Evolutionary conservation across 2,888 invertebrate genomes (phyloP), one percentile per base, ranked within the genome.

Genomic region (Periphyllus acericola): DNA sequence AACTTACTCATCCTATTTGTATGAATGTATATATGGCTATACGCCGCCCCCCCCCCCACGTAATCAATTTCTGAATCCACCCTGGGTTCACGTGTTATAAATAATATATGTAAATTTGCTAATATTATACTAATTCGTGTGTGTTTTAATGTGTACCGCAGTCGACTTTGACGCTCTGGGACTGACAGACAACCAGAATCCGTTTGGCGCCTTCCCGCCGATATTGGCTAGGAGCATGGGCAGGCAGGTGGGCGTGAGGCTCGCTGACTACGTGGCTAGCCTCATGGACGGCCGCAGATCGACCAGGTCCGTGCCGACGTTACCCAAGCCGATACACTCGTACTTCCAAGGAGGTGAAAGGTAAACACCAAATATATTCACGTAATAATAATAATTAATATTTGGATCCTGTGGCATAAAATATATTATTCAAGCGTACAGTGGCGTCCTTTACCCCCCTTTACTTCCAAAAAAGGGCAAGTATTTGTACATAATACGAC

Each of bases 101-200:
- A n/a, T n/a, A n/a, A n/a, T n/a, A n/a, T n/a, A n/a, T n/a, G n/a
- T n/a, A n/a, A n/a, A n/a, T n/a, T n/a, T 46, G 46, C 46, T 46
- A 14, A 46, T 46, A n/a, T 14, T 46, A 11, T 40, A 9, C 40
- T 40, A 40, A 40, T 40, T 1, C 40, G 5, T 46, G 46, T 46
- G 14, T 46, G 46, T 46, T 46, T 46, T 46, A 46, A 46, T 14
- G 46, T 78, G 21, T 34, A 89, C 91, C 92, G 68, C 93, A 96
- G 96, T 96, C 91, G 96, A 96, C 91, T 96, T 96, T 91, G 96
- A 96, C 92, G 95, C 96, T 91, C 92, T 96, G 90, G 96, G 96
- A 25, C 91, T 96, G 90, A 96, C 96, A n/a, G 96, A 96, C 91
- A 96, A 96, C 91, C 96, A 96, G 91, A 96, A 96, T 92, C 96